Evolutionary conservation across 2,113 vertebrate species (phyloP).

Genomic region (Butorides virescens): DNA sequence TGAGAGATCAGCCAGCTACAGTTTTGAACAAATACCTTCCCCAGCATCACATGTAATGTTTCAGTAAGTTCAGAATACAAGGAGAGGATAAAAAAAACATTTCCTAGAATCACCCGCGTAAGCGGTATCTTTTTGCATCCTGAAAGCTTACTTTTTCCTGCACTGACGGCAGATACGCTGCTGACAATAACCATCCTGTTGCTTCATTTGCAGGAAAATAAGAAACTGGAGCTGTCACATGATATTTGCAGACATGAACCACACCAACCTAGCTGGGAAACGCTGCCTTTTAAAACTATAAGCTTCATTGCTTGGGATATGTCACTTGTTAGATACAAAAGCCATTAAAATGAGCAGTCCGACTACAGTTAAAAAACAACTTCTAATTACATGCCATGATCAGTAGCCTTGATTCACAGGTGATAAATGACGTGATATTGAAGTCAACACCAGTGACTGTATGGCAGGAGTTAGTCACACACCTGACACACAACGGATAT

Average conservation of each 20-base stretch:
- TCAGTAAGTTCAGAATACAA: background rate
- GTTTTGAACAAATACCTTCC: background rate
- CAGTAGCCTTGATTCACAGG: background rate
- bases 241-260: background rate
- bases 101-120: accelerated
- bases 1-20: background rate
- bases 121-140: background rate
- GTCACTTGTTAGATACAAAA: background rate
- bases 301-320: background rate
- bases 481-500: accelerated
- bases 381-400: background rate
- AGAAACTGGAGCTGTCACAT: background rate
- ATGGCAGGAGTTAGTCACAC: background rate
- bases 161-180: accelerated
- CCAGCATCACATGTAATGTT: background rate
- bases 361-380: background rate
- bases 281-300: accelerated
- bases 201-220: background rate
- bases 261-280: background rate
- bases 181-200: background rate
- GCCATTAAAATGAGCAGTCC: background rate
- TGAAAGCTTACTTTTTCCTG: background rate
- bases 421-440: background rate
- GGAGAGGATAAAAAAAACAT: background rate
- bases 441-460: background rate